A percentile compares a stretch with the other conserved stretches of the same genome.
phyloP scores from a whole-genome alignment of 1,140 invertebrate genomes.

The Monomorium pharaonis region DNA sequence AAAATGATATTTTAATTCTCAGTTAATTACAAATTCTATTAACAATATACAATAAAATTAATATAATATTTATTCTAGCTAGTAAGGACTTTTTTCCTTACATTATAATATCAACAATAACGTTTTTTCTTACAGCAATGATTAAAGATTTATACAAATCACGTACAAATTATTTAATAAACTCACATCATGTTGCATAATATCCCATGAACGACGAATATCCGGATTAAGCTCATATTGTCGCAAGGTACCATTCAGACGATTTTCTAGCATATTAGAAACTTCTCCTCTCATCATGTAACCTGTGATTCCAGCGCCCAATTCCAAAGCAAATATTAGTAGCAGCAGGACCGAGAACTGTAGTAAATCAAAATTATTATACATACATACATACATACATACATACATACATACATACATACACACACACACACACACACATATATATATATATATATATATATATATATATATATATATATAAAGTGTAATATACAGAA shows the following conservation, averaged over 20 bases:
- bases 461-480: too few species aligned
- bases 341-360: slow-evolving; percentile 94
- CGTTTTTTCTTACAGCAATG: background rate
- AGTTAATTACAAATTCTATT: background rate
- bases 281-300: slow-evolving; percentile 92
- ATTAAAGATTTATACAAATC: background rate
- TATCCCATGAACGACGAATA: slow-evolving; percentile 89
- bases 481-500: background rate
- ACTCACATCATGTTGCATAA: slow-evolving; percentile 92
- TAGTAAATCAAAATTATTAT: slow-evolving; percentile 30
- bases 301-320: slow-evolving; percentile 93
- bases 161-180: slow-evolving; percentile 11
- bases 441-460: too few species aligned
- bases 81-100: background rate
- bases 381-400: too few species aligned
- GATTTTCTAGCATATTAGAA: slow-evolving; percentile 87
- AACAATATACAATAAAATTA: background rate
- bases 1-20: slow-evolving; percentile 66
- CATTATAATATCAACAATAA: background rate
- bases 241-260: slow-evolving; percentile 89
- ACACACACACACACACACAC: too few species aligned
- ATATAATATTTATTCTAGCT: background rate
- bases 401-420: too few species aligned
- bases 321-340: slow-evolving; percentile 93
- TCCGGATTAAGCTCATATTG: slow-evolving; percentile 88